Conservation (phyloP, 2,797 vertebrate genomes). For the Babyrousa celebensis region DNA sequence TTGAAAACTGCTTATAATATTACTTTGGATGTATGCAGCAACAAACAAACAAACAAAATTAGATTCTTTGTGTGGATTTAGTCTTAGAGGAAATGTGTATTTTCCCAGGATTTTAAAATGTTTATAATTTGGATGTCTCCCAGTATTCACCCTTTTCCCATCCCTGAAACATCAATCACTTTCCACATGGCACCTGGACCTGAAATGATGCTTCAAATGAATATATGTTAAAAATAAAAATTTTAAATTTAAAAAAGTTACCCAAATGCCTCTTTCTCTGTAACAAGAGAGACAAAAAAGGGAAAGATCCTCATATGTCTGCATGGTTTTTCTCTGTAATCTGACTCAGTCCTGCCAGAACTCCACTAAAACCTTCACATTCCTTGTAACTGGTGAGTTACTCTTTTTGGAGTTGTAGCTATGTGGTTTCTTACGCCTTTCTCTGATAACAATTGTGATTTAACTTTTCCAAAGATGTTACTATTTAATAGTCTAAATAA, state of each 20-base stretch:
- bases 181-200: constrained; percentile 73
- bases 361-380: background rate
- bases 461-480: constrained; percentile 31
- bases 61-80: constrained; percentile 65
- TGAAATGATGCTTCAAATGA: constrained; percentile 75
- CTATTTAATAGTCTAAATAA: constrained; percentile 63
- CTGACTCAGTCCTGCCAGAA: constrained; percentile 32
- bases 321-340: background rate
- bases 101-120: constrained; percentile 73
- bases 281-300: constrained; percentile 67
- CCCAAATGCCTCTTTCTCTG: constrained; percentile 70
- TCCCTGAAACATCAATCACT: constrained; percentile 65
- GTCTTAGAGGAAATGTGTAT: constrained; percentile 84
- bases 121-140: constrained; percentile 77
- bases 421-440: constrained; percentile 43
- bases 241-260: constrained; percentile 79
- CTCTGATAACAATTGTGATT: constrained; percentile 63
- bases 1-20: constrained; percentile 84
- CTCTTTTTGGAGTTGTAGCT: background rate
- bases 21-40: constrained; percentile 75
- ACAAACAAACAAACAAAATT: constrained; percentile 85
- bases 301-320: constrained; percentile 62
- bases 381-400: background rate
- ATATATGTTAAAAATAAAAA: constrained; percentile 86
- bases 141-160: constrained; percentile 61